These are phyloP conservation scores for Sarcophaga peregrina DNA, from an alignment of 1,140 invertebrate genomes.

Conservation along the genomic window DNA sequence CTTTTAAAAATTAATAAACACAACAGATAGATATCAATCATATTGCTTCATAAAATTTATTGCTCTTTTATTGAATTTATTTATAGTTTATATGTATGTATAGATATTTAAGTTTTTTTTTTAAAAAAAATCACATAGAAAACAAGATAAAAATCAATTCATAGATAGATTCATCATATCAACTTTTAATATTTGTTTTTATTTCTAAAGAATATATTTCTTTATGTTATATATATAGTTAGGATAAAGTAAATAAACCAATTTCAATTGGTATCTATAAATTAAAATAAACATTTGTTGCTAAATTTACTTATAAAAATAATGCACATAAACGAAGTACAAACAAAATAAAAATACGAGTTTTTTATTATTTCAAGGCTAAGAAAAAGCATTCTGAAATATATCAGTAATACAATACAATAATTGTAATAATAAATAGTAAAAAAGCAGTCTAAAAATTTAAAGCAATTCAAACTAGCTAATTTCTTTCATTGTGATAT, in stretches of 20 bases:
- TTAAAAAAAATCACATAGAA: no score
- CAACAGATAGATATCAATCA: no score
- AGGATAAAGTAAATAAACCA: not conserved
- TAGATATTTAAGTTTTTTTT: no score
- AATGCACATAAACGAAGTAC: not conserved
- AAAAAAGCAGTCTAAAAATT: not conserved
- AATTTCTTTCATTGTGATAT: not conserved
- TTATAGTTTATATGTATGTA: no score
- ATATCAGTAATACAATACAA: not conserved
- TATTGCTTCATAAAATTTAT: no score
- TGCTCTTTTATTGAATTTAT: no score
- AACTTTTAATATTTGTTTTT: no score
- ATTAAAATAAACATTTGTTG: not conserved
- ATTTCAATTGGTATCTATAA: not conserved
- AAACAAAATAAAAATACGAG: not conserved
- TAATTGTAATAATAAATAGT: not conserved
- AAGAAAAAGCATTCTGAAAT: constrained; percentile 7
- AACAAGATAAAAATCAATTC: no score
- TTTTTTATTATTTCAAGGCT: constrained; percentile 1
- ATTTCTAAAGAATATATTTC: not conserved
- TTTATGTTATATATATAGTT: not conserved
- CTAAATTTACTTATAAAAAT: constrained; percentile 21
- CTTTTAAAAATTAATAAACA: no score
- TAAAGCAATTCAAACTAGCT: not conserved
- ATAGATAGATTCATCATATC: no score